A percentile compares a stretch with the other conserved stretches of the same genome.
Conservation (phyloP, 2,113 vertebrate species). For the Albula goreensis region DNA sequence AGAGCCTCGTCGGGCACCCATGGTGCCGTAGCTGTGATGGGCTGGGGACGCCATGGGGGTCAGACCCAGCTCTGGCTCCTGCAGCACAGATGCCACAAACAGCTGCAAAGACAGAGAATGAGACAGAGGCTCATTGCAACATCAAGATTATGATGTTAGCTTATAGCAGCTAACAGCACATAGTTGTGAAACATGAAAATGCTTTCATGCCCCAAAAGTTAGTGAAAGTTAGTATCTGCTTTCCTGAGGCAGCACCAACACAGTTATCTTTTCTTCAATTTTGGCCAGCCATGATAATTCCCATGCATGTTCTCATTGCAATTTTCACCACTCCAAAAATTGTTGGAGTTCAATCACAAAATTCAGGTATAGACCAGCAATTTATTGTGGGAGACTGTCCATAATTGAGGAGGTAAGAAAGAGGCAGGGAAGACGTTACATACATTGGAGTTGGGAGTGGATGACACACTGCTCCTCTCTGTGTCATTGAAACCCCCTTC, state of each 20-base stretch:
- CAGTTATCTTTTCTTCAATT: no score
- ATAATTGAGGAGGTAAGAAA: conserved; percentile 2
- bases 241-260: no score
- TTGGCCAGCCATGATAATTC: no score
- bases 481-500: conserved; percentile 76
- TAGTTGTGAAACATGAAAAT: no score
- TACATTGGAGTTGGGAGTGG: conserved; percentile 87
- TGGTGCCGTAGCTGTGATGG: conserved; percentile 88
- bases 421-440: neutral
- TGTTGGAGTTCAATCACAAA: no score
- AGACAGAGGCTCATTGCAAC: neutral
- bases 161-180: no score
- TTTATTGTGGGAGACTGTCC: no score
- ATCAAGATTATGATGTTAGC: neutral
- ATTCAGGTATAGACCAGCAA: no score
- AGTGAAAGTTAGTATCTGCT: no score
- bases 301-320: no score
- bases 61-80: conserved; percentile 89
- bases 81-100: conserved; percentile 88
- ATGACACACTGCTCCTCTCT: conserved; percentile 83
- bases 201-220: no score
- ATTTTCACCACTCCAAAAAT: no score
- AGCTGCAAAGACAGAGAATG: conserved; percentile 69
- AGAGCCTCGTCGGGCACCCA: conserved; percentile 79
- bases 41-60: conserved; percentile 89